Evolutionary conservation across 2,888 invertebrate genomes (phyloP).

Genomic region (Bembecia ichneumoniformis): DNA sequence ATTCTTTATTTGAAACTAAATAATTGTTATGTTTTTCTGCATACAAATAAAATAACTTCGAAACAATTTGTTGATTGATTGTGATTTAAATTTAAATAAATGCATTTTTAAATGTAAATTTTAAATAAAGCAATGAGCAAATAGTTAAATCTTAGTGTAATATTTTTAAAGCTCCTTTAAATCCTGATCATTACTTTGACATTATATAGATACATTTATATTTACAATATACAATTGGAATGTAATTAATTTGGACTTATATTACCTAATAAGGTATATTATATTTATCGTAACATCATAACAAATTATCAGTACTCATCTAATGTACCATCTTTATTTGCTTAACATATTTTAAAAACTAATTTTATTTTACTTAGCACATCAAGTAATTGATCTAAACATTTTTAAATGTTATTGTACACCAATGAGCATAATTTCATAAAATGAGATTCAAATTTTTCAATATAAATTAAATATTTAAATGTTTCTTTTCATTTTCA

Average conservation of each 20-base stretch:
- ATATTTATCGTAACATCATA: slow-evolving; percentile 32
- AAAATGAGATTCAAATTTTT: neutral
- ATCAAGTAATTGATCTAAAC: slow-evolving; percentile 44
- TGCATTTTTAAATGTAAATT: slow-evolving; percentile 31
- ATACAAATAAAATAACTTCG: neutral
- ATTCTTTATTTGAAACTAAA: too few species aligned
- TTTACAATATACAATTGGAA: slow-evolving; percentile 65
- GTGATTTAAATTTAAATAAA: slow-evolving; percentile 32
- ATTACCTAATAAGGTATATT: slow-evolving; percentile 47
- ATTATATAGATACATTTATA: slow-evolving; percentile 32
- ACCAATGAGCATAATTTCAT: slow-evolving; percentile 37
- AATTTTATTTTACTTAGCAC: slow-evolving; percentile 32
- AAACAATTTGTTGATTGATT: neutral
- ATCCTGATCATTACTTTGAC: slow-evolving; percentile 33
- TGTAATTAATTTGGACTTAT: slow-evolving; percentile 57
- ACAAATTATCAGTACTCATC: slow-evolving; percentile 63
- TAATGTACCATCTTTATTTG: slow-evolving; percentile 16
- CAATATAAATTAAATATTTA: neutral
- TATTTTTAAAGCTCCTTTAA: slow-evolving; percentile 58
- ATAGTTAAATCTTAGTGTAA: slow-evolving; percentile 44
- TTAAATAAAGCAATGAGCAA: slow-evolving; percentile 55
- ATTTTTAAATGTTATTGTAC: slow-evolving; percentile 40
- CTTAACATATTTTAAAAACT: neutral
- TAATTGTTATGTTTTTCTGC: too few species aligned
- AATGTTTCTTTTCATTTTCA: too few species aligned